phyloP scores from a whole-genome alignment of 2,888 invertebrate genomes.

The Periphyllus acericola region DNA sequence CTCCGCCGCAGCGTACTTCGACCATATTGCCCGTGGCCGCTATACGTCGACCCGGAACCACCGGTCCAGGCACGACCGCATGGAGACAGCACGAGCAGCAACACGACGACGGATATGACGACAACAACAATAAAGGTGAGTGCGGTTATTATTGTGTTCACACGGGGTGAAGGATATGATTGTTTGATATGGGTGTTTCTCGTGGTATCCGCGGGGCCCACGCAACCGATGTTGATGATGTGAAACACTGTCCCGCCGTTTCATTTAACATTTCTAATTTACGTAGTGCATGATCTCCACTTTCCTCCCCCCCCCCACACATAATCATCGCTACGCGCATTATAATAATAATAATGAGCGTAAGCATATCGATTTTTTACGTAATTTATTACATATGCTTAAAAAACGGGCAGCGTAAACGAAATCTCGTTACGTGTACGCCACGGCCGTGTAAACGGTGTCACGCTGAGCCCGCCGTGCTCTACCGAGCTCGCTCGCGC shows the following conservation, averaged over 20 bases:
- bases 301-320: neutral
- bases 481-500: neutral
- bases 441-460: neutral
- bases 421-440: conserved; percentile 46
- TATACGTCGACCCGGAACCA: neutral
- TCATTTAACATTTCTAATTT: conserved; percentile 5
- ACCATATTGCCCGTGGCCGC: neutral
- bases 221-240: neutral
- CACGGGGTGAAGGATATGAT: too few relatives aligned
- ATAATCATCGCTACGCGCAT: neutral
- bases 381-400: conserved; percentile 51
- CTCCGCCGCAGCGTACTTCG: neutral
- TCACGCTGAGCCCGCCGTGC: conserved; percentile 47
- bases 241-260: neutral
- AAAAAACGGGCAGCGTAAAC: conserved; percentile 3
- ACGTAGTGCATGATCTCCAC: too few relatives aligned
- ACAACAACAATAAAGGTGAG: conserved; percentile 2
- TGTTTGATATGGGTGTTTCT: too few relatives aligned
- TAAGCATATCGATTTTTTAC: conserved; percentile 52
- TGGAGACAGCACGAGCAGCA: conserved; percentile 7
- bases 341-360: neutral
- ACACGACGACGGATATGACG: neutral
- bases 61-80: neutral
- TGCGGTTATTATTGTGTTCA: neutral
- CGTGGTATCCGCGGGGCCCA: neutral